Conservation (phyloP, 2,888 invertebrate genomes). For the Drosophila flavopinicola region DNA sequence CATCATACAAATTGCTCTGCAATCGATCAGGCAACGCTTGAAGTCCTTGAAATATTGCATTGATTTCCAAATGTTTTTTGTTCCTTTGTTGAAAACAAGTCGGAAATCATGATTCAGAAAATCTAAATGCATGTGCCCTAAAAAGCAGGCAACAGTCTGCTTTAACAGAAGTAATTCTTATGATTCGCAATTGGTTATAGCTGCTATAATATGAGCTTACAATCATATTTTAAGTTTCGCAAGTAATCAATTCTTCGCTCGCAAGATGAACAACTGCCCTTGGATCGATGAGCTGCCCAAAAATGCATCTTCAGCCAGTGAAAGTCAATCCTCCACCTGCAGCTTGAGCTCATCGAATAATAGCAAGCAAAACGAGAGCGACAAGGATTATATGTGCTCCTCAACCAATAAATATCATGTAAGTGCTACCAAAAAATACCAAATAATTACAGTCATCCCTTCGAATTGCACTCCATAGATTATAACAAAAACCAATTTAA, state of each 20-base stretch:
- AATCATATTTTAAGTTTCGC: neutral
- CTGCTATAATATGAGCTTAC: neutral
- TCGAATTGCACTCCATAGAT: conserved; percentile 6
- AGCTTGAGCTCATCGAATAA: conserved; percentile 40
- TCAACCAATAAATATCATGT: conserved; percentile 35
- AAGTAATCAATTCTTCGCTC: neutral
- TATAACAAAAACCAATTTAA: conserved; percentile 29
- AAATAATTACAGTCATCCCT: neutral
- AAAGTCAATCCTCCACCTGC: conserved; percentile 17
- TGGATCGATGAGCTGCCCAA: conserved; percentile 43
- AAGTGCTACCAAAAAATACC: conserved; percentile 1
- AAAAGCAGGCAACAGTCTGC: conserved; percentile 24
- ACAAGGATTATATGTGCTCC: conserved; percentile 28
- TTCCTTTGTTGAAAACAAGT: conserved; percentile 16
- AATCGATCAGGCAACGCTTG: conserved; percentile 43
- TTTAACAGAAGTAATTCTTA: neutral
- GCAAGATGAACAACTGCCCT: conserved; percentile 8
- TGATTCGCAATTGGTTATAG: conserved; percentile 24
- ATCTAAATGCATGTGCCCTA: neutral
- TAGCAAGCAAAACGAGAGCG: conserved; percentile 16
- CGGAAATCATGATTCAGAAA: conserved; percentile 6
- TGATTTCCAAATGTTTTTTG: conserved; percentile 14
- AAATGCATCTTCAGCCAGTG: conserved; percentile 27
- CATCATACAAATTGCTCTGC: conserved; percentile 50
- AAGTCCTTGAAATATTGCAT: conserved; percentile 40